Evolutionary conservation across 2,888 invertebrate species (phyloP).

Genomic region (Crioceris asparagi): DNA sequence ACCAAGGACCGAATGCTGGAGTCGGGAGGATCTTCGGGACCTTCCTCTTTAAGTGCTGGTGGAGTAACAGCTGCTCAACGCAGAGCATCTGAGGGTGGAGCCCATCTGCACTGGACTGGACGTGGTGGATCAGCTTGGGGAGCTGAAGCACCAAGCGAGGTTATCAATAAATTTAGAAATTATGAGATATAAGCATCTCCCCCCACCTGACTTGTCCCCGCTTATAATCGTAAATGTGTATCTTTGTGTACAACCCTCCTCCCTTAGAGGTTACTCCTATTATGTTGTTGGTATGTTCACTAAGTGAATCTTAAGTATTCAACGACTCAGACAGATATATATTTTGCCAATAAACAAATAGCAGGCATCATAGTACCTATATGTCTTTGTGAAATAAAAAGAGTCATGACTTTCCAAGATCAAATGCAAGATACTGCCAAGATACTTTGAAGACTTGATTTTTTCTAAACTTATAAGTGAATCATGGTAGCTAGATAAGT

Average conservation of each 20-base stretch:
- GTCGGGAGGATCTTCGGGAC: slow-evolving; percentile 47
- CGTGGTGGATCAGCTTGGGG: slow-evolving; percentile 50
- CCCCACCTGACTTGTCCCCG: no score
- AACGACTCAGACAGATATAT: no score
- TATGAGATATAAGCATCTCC: slow-evolving; percentile 73
- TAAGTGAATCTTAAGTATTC: no score
- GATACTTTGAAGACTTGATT: no score
- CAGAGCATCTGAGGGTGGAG: slow-evolving; percentile 78
- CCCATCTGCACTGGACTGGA: slow-evolving; percentile 58
- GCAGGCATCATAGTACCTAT: no score
- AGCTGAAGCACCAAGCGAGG: slow-evolving; percentile 66
- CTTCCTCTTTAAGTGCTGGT: slow-evolving; percentile 45
- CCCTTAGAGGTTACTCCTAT: not conserved
- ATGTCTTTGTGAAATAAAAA: no score
- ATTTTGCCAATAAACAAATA: no score
- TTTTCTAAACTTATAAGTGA: no score
- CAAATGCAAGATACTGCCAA: no score
- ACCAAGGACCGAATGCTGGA: slow-evolving; percentile 82
- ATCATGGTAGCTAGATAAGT: no score
- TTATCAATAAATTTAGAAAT: slow-evolving; percentile 80
- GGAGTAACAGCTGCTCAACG: slow-evolving; percentile 50
- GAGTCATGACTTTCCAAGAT: no score
- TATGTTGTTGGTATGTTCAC: not conserved
- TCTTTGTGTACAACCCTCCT: not conserved
- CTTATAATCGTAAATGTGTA: no score